Base-by-base conservation (phyloP, 2,888 invertebrate genomes). In the Liodrosophila aerea region DNA sequence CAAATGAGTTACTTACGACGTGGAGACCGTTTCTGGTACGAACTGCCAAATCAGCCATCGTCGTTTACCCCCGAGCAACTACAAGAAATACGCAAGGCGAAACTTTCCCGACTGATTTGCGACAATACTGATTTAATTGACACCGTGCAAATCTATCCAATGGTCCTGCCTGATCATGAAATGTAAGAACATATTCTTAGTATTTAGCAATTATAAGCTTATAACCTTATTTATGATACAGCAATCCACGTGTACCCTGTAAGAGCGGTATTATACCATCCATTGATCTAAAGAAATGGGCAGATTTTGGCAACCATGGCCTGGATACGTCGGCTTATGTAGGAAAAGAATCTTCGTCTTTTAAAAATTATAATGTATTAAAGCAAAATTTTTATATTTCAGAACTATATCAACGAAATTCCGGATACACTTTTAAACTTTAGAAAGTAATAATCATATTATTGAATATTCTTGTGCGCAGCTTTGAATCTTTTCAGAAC, bases 1-100 rank as follows among this genome's bases (percentile, higher is more conserved):
- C 97, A 98, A 90, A 97, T 98, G 91, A 95, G 95, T 78, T 95
- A 96, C 87, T 93, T 96, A 0, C 93, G 97, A 88, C 92, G 95
- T 74, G 97, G 97, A 62, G 98, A 98, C 90, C 93, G 98, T 89
- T 98, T 97, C 90, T 98, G 97, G 97, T 98, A 96, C 87, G 97
- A 97, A 90, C 91, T 97, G 53, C 95, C 96, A 16, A 95, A 97
- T 88, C 97, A 96, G 90, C 97, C 97, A 0, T 97, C 97, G 29
- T 95, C 96, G 0, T 97, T 97, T 90, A 95, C 96, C 3, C 93
- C 93, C 71, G 96, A 96, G 83, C 97, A 97, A 91, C 91, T 97
- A 33, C 92, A 92, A 68, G 97, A 97, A 90, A 92, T 97, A 60
- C 92, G 95, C 41, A 97, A 97, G 90, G 91, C 94, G 0, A 93